Evolutionary conservation across 2,113 vertebrate genomes (phyloP).

Genomic region (Eptatretus burgeri): DNA sequence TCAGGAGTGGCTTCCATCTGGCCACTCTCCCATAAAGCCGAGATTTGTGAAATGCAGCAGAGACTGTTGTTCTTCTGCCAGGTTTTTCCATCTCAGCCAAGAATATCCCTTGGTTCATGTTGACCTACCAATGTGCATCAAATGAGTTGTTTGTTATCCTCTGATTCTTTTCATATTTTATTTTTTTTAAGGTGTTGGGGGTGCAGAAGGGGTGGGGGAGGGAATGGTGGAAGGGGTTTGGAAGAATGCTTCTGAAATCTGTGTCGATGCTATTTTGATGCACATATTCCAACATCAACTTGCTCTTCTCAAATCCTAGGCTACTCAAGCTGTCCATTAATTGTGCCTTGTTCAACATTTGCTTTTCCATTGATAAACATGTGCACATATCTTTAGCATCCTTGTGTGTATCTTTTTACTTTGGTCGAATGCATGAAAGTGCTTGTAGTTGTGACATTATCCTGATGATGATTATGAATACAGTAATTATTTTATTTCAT

Average conservation of each 20-base stretch:
- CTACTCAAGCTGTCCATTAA: not conserved
- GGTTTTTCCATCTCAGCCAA: too few species aligned
- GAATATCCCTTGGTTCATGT: too few species aligned
- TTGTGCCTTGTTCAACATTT: not conserved
- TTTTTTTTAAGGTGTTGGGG: too few species aligned
- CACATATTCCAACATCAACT: not conserved
- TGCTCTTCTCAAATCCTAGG: not conserved
- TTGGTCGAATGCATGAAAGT: not conserved
- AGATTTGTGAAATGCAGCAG: too few species aligned
- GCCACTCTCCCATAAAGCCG: too few species aligned
- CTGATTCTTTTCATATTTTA: too few species aligned
- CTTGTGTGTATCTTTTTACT: not conserved
- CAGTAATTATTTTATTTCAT: not conserved
- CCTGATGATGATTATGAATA: too few species aligned
- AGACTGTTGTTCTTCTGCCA: too few species aligned
- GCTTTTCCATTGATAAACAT: not conserved
- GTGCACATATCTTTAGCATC: not conserved
- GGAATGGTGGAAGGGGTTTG: not conserved
- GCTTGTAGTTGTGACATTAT: too few species aligned
- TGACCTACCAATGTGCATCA: too few species aligned
- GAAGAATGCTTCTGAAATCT: not conserved
- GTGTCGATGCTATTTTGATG: not conserved
- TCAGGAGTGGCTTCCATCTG: too few species aligned
- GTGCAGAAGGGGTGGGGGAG: not conserved
- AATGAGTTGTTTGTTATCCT: too few species aligned